These are phyloP conservation scores for Eurytoma californica DNA, from an alignment of 2,888 invertebrate species.

Conservation along the genomic window DNA sequence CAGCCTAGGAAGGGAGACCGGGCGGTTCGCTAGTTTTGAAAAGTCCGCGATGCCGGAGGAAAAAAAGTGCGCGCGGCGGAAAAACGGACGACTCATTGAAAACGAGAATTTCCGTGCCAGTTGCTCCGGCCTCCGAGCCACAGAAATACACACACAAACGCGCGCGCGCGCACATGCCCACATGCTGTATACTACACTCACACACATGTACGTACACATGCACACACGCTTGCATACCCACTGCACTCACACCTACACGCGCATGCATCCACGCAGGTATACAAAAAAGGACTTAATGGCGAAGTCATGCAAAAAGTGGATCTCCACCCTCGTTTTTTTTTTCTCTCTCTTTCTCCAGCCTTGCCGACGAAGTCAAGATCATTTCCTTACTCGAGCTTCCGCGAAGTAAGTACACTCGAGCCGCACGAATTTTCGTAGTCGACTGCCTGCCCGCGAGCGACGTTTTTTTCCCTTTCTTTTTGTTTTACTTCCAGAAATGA, in stretches of 20 bases:
- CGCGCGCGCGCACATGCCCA: not conserved
- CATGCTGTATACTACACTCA: too few relatives aligned
- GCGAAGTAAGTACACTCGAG: not conserved
- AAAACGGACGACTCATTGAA: conserved; percentile 13
- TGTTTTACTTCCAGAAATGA: not conserved
- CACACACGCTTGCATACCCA: too few relatives aligned
- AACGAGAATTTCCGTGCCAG: not conserved
- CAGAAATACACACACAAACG: too few relatives aligned
- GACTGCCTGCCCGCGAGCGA: too few relatives aligned
- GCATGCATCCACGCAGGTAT: not conserved
- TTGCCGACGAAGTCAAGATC: not conserved
- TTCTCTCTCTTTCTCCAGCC: not conserved
- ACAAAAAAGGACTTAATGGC: conserved; percentile 8
- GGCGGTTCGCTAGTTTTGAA: too few relatives aligned
- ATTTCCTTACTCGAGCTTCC: conserved; percentile 9
- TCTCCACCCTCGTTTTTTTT: not conserved
- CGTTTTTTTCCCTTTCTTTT: not conserved
- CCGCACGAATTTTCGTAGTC: too few relatives aligned
- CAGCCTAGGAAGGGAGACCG: not conserved
- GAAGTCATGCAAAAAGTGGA: conserved; percentile 27
- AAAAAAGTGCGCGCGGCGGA: conserved; percentile 13
- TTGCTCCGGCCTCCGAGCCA: too few relatives aligned
- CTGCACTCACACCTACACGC: too few relatives aligned
- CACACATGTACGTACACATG: too few relatives aligned
- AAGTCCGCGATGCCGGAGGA: not conserved